Evolutionary conservation across 2,888 invertebrate genomes (phyloP), one percentile per base, ranked within the genome.

Genomic region (Agrotis puta): DNA sequence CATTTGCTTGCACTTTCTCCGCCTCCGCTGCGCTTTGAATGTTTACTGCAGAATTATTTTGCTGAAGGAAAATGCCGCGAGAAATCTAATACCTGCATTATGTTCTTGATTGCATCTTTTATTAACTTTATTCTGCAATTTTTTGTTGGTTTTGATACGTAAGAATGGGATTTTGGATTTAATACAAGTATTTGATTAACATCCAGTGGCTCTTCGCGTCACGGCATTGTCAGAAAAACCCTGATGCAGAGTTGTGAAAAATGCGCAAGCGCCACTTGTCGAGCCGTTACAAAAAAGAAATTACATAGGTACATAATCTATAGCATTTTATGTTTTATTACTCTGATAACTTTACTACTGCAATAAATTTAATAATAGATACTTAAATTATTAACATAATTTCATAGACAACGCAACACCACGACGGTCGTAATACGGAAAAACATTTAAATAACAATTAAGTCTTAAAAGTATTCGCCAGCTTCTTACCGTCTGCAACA

Each of bases 1-100:
- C 89, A 83, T 90, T 88, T 81, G 81, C 82, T 81, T 87, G 88
- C 90, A 92, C 92, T 92, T 92, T 92, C 92, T 88, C 91, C 78
- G 77, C 70, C 87, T 87, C 88, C 85, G 83, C 78, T 89, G 89
- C 90, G 87, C 88, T 88, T 82, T 84, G 87, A 86, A 85, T 87
- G 87, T 85, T 84, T 74, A 84, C 77, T 82, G 82, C 88, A 83
- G 82, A 84, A 86, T 88, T 87, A 88, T 82, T 81, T 86, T 81
- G 77, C 86, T 78, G 81, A 70, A 88, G 86, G 87, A 86, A 89
- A 86, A 83, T 79, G 72, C 78, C 70, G 70, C 81, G 82, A 79
- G 84, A 79, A 82, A 81, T 81, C 70, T 73, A 81, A 77, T 72
- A 65, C 73, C 61, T 74, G 74, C 71, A 66, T 79, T 82, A 79